Percentiles rank a stretch among this genome's conserved stretches.
phyloP scores from a whole-genome alignment of 2,797 vertebrate species.

The Squalus acanthias region DNA sequence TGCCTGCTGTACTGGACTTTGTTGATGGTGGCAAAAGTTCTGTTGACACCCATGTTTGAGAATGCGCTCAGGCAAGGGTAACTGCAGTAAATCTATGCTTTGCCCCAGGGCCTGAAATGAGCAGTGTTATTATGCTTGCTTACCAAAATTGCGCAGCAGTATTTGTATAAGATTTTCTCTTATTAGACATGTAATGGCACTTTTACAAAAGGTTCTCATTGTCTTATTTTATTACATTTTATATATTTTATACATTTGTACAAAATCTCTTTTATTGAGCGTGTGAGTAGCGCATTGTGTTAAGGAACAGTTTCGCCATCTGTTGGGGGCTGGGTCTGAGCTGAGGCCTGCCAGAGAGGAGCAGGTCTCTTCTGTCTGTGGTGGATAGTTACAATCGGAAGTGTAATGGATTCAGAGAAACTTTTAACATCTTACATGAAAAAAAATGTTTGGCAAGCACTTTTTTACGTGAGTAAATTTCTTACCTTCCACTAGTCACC shows the following conservation, averaged over 20 bases:
- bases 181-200: not conserved
- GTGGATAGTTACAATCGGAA: not conserved
- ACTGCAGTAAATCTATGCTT: too few relatives aligned
- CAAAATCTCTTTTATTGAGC: not conserved
- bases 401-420: not conserved
- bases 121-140: not conserved
- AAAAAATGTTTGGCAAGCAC: not conserved
- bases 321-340: not conserved
- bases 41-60: slow-evolving; percentile 4
- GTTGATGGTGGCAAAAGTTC: slow-evolving; percentile 39
- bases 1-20: slow-evolving; percentile 55
- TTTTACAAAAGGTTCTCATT: not conserved
- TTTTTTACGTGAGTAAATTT: not conserved
- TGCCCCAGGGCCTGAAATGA: not conserved
- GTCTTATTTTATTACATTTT: not conserved
- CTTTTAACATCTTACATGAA: not conserved
- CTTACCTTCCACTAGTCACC: not conserved
- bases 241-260: not conserved
- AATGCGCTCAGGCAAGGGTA: not conserved
- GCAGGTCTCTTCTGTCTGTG: not conserved
- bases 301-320: not conserved
- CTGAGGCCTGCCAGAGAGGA: not conserved
- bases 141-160: not conserved
- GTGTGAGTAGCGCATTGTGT: not conserved
- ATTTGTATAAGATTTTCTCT: not conserved